These are phyloP conservation scores for Drosophila longiperda DNA, from an alignment of 2,888 invertebrate species.

Conservation along the genomic window DNA sequence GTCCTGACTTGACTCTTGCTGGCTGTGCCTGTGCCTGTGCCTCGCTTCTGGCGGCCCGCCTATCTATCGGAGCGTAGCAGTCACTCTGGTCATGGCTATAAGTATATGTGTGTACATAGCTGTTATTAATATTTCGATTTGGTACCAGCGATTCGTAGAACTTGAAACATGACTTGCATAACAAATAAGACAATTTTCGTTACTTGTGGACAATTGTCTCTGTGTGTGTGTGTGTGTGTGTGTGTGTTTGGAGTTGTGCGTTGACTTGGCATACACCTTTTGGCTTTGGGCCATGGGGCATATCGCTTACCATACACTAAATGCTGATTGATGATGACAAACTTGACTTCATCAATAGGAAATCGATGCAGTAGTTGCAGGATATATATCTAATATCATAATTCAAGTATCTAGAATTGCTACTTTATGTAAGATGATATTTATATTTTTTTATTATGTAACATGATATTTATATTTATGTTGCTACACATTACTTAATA, in stretches of 20 bases:
- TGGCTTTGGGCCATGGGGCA: constrained; percentile 23
- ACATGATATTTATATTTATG: constrained; percentile 28
- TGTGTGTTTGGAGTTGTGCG: constrained; percentile 5
- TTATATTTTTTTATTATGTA: constrained; percentile 21
- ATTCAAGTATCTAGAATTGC: constrained; percentile 2
- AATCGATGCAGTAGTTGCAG: constrained; percentile 34
- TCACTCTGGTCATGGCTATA: constrained; percentile 35
- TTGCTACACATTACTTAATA: constrained; percentile 14
- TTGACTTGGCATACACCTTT: constrained; percentile 38
- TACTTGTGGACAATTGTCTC: constrained; percentile 40
- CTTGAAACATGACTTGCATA: constrained; percentile 75
- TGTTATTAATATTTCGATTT: constrained; percentile 80
- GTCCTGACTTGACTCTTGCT: constrained; percentile 36
- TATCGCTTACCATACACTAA: constrained; percentile 28
- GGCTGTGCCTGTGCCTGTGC: background rate
- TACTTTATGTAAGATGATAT: constrained; percentile 30
- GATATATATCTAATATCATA: constrained; percentile 16
- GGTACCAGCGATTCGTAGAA: constrained; percentile 78
- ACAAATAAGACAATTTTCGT: constrained; percentile 65
- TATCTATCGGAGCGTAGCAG: constrained; percentile 22
- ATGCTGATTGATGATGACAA: constrained; percentile 70
- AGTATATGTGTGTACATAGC: constrained; percentile 45
- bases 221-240: background rate
- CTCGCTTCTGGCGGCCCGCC: background rate
- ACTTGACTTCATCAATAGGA: constrained; percentile 57